Conservation (phyloP, 2,113 vertebrate genomes). For the Meleagris gallopavo region DNA sequence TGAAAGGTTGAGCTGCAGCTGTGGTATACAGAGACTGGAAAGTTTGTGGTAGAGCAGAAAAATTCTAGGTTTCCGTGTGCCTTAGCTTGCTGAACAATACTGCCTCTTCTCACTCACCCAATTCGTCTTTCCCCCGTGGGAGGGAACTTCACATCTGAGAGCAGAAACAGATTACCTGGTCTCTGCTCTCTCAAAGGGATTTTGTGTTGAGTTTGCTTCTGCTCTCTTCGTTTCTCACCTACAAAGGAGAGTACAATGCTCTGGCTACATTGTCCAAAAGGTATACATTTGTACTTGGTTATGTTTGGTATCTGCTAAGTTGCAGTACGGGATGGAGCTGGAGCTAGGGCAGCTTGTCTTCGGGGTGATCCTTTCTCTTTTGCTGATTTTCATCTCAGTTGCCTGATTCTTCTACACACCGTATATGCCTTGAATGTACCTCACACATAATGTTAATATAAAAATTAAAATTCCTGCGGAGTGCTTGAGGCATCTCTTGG, state of each 20-base stretch:
- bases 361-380: background rate
- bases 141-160: background rate
- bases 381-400: background rate
- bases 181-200: background rate
- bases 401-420: background rate
- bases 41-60: background rate
- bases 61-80: background rate
- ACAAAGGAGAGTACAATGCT: background rate
- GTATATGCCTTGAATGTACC: background rate
- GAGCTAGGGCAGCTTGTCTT: background rate
- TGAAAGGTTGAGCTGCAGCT: background rate
- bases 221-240: background rate
- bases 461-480: background rate
- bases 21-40: background rate
- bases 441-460: background rate
- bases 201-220: background rate
- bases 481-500: background rate
- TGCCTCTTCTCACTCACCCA: background rate
- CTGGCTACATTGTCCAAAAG: background rate
- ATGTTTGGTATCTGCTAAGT: background rate
- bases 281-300: background rate
- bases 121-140: background rate
- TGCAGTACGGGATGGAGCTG: background rate
- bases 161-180: background rate
- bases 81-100: background rate